A percentile compares a stretch with the other conserved stretches of the same genome.
Evolutionary conservation across 2,113 vertebrate species (phyloP).

Genomic region (Falcunculus frontatus): DNA sequence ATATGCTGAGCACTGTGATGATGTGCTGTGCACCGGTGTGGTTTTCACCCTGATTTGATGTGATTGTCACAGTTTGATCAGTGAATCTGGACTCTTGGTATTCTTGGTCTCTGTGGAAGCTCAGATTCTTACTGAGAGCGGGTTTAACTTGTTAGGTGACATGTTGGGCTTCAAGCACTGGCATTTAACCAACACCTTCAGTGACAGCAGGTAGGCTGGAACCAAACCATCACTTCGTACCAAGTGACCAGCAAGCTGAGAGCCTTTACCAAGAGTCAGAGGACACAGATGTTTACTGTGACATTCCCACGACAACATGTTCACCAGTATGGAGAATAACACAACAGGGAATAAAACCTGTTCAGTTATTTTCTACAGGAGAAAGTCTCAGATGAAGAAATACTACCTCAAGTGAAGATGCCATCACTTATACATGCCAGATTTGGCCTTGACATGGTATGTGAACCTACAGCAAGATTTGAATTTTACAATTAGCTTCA

Average conservation of each 20-base stretch:
- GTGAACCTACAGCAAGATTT: not conserved
- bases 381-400: not conserved
- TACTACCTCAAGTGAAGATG: not conserved
- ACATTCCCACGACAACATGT: not conserved
- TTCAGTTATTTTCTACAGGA: not conserved
- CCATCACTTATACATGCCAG: not conserved
- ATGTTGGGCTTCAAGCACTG: not conserved
- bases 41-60: not conserved
- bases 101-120: not conserved
- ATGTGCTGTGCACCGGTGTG: not conserved
- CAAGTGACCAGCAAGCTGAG: not conserved
- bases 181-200: not conserved
- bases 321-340: not conserved
- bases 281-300: rapidly evolving
- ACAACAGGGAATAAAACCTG: not conserved
- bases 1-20: not conserved
- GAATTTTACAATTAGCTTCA: not conserved
- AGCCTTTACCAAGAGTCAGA: not conserved
- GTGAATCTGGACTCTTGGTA: not conserved
- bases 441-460: not conserved
- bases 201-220: rapidly evolving
- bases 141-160: not conserved
- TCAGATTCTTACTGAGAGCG: not conserved
- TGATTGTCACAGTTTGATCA: not conserved
- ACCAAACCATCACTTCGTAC: not conserved